Conservation (phyloP, 1,140 invertebrate species). For the Aradophagus sp. region DNA sequence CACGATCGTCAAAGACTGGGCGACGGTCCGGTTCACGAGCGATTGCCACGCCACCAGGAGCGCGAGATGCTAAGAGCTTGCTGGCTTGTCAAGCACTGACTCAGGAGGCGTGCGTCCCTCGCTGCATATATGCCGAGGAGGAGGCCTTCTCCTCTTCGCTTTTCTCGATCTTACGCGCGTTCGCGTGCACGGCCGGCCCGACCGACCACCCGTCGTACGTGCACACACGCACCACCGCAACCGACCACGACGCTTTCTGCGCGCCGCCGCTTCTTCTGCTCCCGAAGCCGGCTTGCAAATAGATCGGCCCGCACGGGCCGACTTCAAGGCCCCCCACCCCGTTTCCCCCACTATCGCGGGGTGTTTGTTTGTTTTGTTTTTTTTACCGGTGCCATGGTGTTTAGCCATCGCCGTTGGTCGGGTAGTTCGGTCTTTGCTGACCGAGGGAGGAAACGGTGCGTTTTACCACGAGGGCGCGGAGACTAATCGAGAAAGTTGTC, state of each 20-base stretch:
- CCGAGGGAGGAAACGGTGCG: too few relatives aligned
- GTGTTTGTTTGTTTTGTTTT: too few relatives aligned
- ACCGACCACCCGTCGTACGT: slow-evolving; percentile 49
- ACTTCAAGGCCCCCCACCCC: too few relatives aligned
- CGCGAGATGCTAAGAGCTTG: slow-evolving; percentile 72
- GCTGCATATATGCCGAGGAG: slow-evolving; percentile 72
- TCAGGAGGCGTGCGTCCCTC: slow-evolving; percentile 72
- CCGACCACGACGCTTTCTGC: slow-evolving; percentile 31
- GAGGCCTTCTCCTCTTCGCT: slow-evolving; percentile 65
- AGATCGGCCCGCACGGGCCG: slow-evolving; percentile 1
- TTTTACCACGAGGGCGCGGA: too few relatives aligned
- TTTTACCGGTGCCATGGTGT: too few relatives aligned
- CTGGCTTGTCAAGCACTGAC: slow-evolving; percentile 74
- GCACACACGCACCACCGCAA: too few relatives aligned
- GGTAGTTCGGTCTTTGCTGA: too few relatives aligned
- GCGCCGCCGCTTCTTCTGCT: too few relatives aligned
- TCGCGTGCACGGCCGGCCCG: slow-evolving; percentile 61
- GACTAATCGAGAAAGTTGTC: too few relatives aligned
- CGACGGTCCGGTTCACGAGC: slow-evolving; percentile 53
- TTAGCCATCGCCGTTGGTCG: too few relatives aligned
- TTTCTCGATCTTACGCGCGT: slow-evolving; percentile 70
- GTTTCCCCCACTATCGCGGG: too few relatives aligned
- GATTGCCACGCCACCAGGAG: slow-evolving; percentile 57
- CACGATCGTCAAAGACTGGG: slow-evolving; percentile 30
- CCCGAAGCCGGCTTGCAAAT: slow-evolving; percentile 23